Base-by-base conservation (phyloP, 2,888 invertebrate genomes). In the Philereme vetulata region DNA sequence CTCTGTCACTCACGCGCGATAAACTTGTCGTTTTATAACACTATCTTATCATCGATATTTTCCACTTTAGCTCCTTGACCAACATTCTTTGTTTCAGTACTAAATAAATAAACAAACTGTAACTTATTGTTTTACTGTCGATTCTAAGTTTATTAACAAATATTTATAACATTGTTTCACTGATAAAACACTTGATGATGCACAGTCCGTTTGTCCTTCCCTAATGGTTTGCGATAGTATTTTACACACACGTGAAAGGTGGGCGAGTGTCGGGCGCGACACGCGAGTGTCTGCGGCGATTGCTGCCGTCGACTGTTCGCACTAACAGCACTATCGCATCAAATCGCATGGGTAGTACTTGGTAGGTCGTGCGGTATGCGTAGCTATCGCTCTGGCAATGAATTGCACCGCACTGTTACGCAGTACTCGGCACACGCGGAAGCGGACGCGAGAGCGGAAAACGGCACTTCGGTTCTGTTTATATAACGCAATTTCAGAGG, bases 21-120 rank as follows among this genome's bases (percentile, higher is more conserved):
- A 84, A 82, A 80, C 36, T 76, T 78, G 72, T 74, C 64, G 67
- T 72, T 71, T 65, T 72, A 67, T 68, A 71, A 64, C 71, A 73
- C 82, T 84, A 87, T 88, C 88, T 90, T 89, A 88, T 89, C 88
- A 71, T 72, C 76, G 78, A 80, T 78, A 79, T 82, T 85, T 82
- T 83, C 77, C 82, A 84, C 84, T 84, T 81, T 72, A 77, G 72
- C 76, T 78, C 73, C 81, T 85, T 80, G 78, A 80, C 77, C 77
- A 81, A 78, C 63, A 79, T 82, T 82, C 76, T 81, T 85, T 83
- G 78, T 81, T 80, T 73, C 71, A 70, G 58, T 62, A 54, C 51
- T 52, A 60, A 62, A 60, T 56, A 68, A 65, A 59, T 70, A 58
- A 40, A 62, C 55, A 62, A 52, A 34, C 48, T 51, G 38, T 40